These are phyloP conservation scores for Dendrolimus punctatus DNA, from an alignment of 1,140 invertebrate genomes.

Conservation along the genomic window DNA sequence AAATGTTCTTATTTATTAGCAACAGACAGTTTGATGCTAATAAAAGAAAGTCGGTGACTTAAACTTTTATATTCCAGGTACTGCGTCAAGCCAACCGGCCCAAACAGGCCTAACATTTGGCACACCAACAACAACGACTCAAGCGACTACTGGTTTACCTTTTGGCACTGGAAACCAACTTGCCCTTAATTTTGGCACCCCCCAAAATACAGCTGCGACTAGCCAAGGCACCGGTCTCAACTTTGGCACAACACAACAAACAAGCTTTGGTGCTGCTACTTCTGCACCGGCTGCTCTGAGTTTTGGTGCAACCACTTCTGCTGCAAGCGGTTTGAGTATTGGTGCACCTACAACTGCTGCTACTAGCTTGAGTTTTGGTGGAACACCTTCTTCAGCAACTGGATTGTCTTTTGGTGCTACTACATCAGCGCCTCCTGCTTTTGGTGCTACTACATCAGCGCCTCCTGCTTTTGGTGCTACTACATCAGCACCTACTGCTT, in stretches of 20 bases:
- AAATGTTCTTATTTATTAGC: too few species aligned
- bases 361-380: conserved; percentile 7
- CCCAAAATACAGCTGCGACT: neutral
- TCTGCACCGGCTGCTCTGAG: conserved; percentile 11
- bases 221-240: conserved; percentile 10
- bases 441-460: neutral
- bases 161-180: conserved; percentile 22
- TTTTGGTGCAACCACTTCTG: conserved; percentile 13
- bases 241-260: conserved; percentile 17
- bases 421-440: neutral
- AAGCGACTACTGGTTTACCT: conserved; percentile 18
- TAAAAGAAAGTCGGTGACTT: too few species aligned
- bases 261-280: neutral
- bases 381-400: conserved; percentile 2
- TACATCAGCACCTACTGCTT: conserved; percentile 10
- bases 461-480: conserved; percentile 5
- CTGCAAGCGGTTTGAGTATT: conserved; percentile 13
- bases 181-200: conserved; percentile 3
- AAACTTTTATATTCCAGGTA: too few species aligned
- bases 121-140: conserved; percentile 18
- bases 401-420: neutral
- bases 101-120: conserved; percentile 33
- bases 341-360: conserved; percentile 1
- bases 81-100: neutral
- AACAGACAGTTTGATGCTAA: too few species aligned